These are phyloP conservation scores for Helogale parvula DNA, from an alignment of 2,113 vertebrate species.

Conservation along the genomic window DNA sequence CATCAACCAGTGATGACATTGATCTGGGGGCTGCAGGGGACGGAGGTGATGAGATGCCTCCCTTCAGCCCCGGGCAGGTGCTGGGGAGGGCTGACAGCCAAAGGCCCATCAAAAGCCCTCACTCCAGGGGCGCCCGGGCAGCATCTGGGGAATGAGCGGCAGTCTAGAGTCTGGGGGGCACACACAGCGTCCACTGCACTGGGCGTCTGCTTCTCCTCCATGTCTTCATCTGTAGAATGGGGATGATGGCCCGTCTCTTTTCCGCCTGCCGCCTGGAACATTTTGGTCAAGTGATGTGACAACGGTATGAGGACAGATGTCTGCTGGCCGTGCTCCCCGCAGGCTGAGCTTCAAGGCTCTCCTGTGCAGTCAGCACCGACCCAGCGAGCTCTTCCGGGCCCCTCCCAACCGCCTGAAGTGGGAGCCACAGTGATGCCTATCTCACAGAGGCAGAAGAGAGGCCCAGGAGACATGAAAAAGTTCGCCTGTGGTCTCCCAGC, in stretches of 20 bases:
- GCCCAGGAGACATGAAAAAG: neutral
- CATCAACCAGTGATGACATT: fast-evolving
- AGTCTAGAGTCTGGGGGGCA: neutral
- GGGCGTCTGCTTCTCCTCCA: fast-evolving
- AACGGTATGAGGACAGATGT: fast-evolving
- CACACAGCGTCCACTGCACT: fast-evolving
- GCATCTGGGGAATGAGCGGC: neutral
- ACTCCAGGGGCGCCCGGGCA: neutral
- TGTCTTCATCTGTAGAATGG: neutral
- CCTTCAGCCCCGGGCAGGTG: neutral
- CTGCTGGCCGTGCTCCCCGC: neutral
- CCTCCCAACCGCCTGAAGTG: too few species aligned
- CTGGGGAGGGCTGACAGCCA: neutral
- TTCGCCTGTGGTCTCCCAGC: neutral
- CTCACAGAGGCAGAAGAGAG: neutral
- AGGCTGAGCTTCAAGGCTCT: fast-evolving
- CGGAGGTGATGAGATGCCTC: fast-evolving
- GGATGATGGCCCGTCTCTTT: fast-evolving
- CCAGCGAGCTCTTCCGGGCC: neutral
- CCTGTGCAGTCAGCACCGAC: fast-evolving
- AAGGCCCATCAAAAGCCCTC: neutral
- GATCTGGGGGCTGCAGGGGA: neutral
- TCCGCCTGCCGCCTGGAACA: neutral
- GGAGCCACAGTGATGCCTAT: neutral
- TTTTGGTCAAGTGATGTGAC: neutral